These are phyloP conservation scores for Patella pellucida DNA, from an alignment of 2,888 invertebrate species.

Conservation along the genomic window DNA sequence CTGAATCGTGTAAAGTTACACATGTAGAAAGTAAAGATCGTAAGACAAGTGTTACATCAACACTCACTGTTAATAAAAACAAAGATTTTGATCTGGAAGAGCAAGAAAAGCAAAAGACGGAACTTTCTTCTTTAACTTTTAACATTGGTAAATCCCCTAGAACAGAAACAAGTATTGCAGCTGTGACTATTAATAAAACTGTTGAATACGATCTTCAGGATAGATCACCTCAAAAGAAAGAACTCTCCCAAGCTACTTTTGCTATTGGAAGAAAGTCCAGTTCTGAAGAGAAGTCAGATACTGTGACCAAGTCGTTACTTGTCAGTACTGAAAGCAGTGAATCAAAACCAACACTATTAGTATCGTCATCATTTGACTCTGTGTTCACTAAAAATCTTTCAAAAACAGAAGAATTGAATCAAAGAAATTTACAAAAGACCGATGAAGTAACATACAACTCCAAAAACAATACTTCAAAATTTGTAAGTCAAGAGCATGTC, in stretches of 20 bases:
- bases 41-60: constrained; percentile 6
- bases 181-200: neutral
- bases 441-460: neutral
- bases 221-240: constrained; percentile 6
- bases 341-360: too few species aligned
- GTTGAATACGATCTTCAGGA: neutral
- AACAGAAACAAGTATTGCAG: neutral
- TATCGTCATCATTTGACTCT: too few species aligned
- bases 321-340: neutral
- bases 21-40: constrained; percentile 3
- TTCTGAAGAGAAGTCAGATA: neutral
- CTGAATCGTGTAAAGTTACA: neutral
- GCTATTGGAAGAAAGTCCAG: neutral
- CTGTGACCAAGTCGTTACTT: neutral
- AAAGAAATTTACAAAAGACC: neutral
- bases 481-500: neutral
- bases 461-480: neutral
- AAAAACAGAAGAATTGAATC: neutral
- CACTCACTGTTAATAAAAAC: constrained; percentile 1
- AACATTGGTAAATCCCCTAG: neutral
- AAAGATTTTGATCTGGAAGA: neutral
- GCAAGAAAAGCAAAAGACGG: neutral
- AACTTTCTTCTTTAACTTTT: neutral
- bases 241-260: neutral
- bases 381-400: neutral